Evolutionary conservation across 23 tunicate species (phyloP), one percentile per base, ranked within the genome.

Genomic region (Corella eumyota): DNA sequence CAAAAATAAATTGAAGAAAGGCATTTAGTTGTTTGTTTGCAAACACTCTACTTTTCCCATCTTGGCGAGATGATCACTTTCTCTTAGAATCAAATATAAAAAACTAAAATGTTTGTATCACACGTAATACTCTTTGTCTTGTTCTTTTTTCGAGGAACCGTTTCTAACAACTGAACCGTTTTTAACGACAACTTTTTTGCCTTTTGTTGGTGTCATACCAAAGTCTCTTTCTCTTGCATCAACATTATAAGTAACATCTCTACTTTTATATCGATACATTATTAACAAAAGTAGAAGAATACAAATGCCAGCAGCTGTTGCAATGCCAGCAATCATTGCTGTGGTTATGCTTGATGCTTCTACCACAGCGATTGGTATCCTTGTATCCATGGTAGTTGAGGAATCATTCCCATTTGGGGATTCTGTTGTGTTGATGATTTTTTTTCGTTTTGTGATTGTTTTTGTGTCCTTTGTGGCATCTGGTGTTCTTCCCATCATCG

Each of bases 41-140:
- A n/a, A n/a, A n/a, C n/a, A n/a, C n/a, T n/a, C n/a, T n/a, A n/a
- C n/a, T n/a, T n/a, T n/a, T n/a, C n/a, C n/a, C n/a, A n/a, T n/a
- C n/a, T n/a, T n/a, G n/a, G n/a, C n/a, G n/a, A n/a, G n/a, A n/a
- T n/a, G n/a, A n/a, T n/a, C n/a, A n/a, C n/a, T n/a, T n/a, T n/a
- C n/a, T n/a, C n/a, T n/a, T n/a, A n/a, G n/a, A n/a, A n/a, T n/a
- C n/a, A n/a, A n/a, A n/a, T n/a, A n/a, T n/a, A n/a, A n/a, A n/a
- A n/a, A n/a, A n/a, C n/a, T n/a, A n/a, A n/a, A n/a, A n/a, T n/a
- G n/a, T n/a, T 23, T 30, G 36, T 26, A 27, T 78, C 70, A 84
- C 46, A 84, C 83, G 40, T 57, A 84, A 57, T 76, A 71, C 36
- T 84, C 94, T 36, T 75, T 75, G 60, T 74, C 76, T 21, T 62